phyloP scores from a whole-genome alignment of 2,888 invertebrate species.

The Aleiodes alternator region DNA sequence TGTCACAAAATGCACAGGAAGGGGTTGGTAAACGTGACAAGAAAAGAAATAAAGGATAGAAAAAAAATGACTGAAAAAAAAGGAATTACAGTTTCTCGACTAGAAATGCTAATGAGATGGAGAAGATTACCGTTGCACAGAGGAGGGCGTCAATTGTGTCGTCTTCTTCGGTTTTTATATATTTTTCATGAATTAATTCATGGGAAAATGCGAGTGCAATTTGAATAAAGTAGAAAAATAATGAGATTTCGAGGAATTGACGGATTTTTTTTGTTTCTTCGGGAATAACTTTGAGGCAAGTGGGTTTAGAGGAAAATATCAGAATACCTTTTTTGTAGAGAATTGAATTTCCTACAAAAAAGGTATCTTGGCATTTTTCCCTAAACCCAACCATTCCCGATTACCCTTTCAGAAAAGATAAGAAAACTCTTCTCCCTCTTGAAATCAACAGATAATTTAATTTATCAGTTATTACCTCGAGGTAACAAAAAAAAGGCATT shows the following conservation, averaged over 20 bases:
- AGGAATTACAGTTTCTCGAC: not conserved
- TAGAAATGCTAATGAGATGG: constrained; percentile 34
- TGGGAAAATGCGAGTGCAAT: constrained; percentile 1
- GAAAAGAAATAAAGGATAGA: constrained; percentile 49
- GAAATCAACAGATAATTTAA: too few species aligned
- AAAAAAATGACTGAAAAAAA: not conserved
- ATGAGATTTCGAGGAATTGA: not conserved
- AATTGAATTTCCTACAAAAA: too few species aligned
- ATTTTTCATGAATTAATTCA: constrained; percentile 27
- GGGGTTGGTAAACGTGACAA: constrained; percentile 52
- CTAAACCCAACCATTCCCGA: too few species aligned
- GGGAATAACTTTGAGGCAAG: too few species aligned
- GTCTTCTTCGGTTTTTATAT: not conserved
- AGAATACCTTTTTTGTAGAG: too few species aligned
- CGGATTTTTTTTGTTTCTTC: too few species aligned
- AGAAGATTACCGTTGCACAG: constrained; percentile 23
- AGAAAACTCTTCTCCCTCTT: too few species aligned
- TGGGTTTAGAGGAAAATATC: too few species aligned
- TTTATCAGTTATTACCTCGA: constrained; percentile 3
- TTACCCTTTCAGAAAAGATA: not conserved
- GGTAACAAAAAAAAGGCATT: not conserved
- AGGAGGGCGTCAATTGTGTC: constrained; percentile 32
- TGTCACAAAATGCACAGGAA: constrained; percentile 53
- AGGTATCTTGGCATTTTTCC: too few species aligned
- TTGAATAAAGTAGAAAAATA: not conserved